A percentile compares a stretch with the other conserved stretches of the same genome.
Evolutionary conservation across 2,888 invertebrate genomes (phyloP).

Genomic region (Copidosoma aretas): DNA sequence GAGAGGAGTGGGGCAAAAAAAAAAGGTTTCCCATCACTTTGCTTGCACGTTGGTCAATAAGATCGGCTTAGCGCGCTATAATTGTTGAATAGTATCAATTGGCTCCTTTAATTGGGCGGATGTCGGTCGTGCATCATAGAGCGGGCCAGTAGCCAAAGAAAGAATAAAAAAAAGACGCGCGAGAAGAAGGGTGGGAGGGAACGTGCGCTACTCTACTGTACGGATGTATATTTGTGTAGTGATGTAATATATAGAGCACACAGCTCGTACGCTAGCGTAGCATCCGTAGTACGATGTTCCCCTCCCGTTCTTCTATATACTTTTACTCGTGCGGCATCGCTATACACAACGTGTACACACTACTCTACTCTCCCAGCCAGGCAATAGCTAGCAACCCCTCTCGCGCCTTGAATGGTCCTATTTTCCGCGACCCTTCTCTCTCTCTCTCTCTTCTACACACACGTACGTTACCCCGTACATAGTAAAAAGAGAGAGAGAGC

Average conservation of each 20-base stretch:
- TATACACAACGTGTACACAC: too few species aligned
- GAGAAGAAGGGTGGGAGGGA: constrained; percentile 12
- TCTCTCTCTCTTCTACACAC: constrained; percentile 19
- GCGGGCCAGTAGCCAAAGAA: neutral
- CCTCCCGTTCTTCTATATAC: constrained; percentile 27
- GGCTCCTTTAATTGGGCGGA: constrained; percentile 1
- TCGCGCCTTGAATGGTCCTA: constrained; percentile 46
- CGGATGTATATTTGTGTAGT: too few species aligned
- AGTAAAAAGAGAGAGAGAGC: too few species aligned
- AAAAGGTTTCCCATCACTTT: too few species aligned
- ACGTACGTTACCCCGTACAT: neutral
- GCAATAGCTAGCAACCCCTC: constrained; percentile 14
- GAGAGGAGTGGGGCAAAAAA: too few species aligned
- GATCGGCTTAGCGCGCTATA: neutral
- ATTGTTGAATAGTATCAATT: constrained; percentile 6
- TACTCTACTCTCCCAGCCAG: too few species aligned
- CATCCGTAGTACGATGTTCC: constrained; percentile 53
- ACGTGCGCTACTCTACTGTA: neutral
- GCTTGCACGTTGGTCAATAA: neutral
- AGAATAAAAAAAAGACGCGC: constrained; percentile 1
- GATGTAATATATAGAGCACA: constrained; percentile 80
- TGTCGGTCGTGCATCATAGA: neutral
- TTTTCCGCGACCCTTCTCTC: constrained; percentile 35
- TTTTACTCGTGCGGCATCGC: too few species aligned
- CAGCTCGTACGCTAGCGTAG: constrained; percentile 57